Percentiles rank a stretch among this genome's conserved stretches.
phyloP scores from a whole-genome alignment of 2,113 vertebrate genomes.

The Prietella phreatophila region DNA sequence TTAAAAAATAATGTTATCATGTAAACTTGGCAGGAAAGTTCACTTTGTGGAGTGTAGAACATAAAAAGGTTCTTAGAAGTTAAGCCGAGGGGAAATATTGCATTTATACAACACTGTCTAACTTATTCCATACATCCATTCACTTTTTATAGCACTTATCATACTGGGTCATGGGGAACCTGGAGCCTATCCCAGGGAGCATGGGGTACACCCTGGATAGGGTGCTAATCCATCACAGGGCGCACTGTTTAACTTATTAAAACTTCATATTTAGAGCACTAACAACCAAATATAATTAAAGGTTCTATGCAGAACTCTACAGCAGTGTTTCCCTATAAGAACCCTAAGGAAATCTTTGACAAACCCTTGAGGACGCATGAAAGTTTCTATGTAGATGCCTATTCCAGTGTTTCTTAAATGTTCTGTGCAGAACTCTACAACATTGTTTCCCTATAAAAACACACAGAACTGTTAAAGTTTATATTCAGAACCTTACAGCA shows the following conservation, averaged over 20 bases:
- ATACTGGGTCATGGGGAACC: no score
- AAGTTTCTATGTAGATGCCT: neutral
- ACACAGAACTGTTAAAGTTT: neutral
- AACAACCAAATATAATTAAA: neutral
- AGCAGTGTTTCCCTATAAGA: neutral
- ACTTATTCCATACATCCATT: neutral
- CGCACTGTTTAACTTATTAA: neutral
- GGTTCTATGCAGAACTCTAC: neutral
- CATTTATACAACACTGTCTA: neutral
- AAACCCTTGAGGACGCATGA: neutral
- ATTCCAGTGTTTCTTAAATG: neutral
- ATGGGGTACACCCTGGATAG: no score
- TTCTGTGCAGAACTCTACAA: neutral
- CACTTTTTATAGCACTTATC: no score
- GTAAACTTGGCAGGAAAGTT: slow-evolving; percentile 4
- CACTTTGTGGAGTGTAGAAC: neutral
- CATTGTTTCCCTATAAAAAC: neutral
- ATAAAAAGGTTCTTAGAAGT: neutral
- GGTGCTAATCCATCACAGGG: no score
- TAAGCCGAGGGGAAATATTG: neutral
- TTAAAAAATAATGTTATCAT: neutral
- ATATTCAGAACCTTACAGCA: neutral
- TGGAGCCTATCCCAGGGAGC: no score
- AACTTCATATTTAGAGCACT: neutral
- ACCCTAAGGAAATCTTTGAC: neutral